Evolutionary conservation across 2,888 invertebrate genomes (phyloP).

Genomic region (Rosalia funebris): DNA sequence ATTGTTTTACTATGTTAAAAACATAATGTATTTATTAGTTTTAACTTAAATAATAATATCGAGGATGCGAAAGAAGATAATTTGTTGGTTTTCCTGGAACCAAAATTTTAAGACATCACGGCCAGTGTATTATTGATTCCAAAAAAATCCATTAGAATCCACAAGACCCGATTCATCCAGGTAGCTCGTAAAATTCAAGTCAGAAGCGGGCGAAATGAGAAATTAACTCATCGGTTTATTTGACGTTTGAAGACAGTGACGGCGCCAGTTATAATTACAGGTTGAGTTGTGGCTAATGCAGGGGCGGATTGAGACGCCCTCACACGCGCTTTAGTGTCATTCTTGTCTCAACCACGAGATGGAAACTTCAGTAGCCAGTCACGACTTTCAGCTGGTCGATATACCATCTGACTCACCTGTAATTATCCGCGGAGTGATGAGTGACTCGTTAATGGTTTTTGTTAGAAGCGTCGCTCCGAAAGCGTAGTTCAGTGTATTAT

Average conservation of each 20-base stretch:
- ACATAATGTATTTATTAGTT: no score
- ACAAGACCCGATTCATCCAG: slow-evolving; percentile 13
- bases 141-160: slow-evolving; percentile 20
- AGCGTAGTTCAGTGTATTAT: slow-evolving; percentile 12
- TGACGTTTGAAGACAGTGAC: slow-evolving; percentile 48
- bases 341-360: slow-evolving; percentile 33
- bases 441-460: slow-evolving; percentile 36
- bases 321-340: slow-evolving; percentile 49
- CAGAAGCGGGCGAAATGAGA: slow-evolving; percentile 25
- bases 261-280: slow-evolving; percentile 55
- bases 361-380: slow-evolving; percentile 41
- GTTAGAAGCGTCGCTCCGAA: slow-evolving; percentile 17
- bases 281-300: slow-evolving; percentile 52
- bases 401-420: slow-evolving; percentile 35
- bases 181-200: slow-evolving; percentile 12
- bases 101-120: neutral
- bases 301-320: slow-evolving; percentile 53
- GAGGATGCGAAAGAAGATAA: no score
- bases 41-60: no score
- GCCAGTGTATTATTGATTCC: neutral
- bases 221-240: slow-evolving; percentile 43
- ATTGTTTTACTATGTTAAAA: no score
- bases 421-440: slow-evolving; percentile 41
- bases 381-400: slow-evolving; percentile 40
- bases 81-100: neutral